Base-by-base conservation (phyloP, 2,888 invertebrate species). In the Synergus gifuensis region DNA sequence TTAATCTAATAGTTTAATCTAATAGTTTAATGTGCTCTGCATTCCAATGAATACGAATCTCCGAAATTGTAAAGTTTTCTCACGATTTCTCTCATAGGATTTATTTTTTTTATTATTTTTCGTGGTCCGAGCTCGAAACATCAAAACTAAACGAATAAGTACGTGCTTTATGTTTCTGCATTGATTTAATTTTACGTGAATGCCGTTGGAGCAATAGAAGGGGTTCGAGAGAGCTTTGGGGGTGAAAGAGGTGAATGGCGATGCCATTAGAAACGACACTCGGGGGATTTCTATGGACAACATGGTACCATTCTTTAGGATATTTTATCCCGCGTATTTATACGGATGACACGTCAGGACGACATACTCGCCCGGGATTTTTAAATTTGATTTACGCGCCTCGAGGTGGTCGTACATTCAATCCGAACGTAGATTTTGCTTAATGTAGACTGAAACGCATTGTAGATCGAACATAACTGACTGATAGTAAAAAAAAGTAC, bases 351-450 rank as follows among this genome's bases (percentile, higher is more conserved):
- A 81, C 82, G 83, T 85, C 85, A 85, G 83, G 81, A 79, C 83
- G 86, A 82, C 83, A 84, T 83, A 84, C 84, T 80, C 86, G 83
- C 85, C 82, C 85, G 91, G 90, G 90, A 90, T 90, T 89, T 87
- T 86, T 86, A 87, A 90, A 90, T 91, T 91, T 91, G 91, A 91
- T 91, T 91, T 91, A 90, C 89, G 87, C 85, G 88, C 87, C 91
- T 90, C 91, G 85, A 85, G 91, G 88, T 87, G 89, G 87, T 88
- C 91, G 88, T 91, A 89, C 87, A 88, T 90, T 87, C 69, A 73
- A 54, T 73, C 28, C 54, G 28, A 73, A 73, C 69, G 69, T 54
- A 73, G 49, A 73, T 73, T 54, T 16, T 36, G 49, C n/a, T 49
- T 73, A 73, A 73, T 54, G 69, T n/a, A 49, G 36, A 73, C 46